Conservation (phyloP, 2,888 invertebrate genomes). For the Nemapogon koenigi region DNA sequence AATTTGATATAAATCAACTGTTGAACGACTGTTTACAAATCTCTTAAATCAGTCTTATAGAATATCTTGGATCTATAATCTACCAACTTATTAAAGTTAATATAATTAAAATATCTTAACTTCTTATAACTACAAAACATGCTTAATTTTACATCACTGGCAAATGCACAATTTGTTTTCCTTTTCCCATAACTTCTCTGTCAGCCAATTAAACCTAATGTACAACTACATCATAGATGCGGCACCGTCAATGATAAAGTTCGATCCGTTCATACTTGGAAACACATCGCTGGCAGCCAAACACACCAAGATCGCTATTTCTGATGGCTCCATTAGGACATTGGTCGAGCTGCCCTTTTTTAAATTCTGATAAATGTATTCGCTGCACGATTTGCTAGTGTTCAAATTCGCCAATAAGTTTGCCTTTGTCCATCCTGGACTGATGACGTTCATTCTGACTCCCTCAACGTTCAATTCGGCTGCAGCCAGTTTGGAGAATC, state of each 20-base stretch:
- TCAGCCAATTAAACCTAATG: too few species aligned
- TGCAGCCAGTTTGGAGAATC: conserved; percentile 27
- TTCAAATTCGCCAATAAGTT: conserved; percentile 25
- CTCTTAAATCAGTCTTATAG: too few species aligned
- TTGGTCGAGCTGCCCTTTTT: conserved; percentile 19
- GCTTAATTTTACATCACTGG: too few species aligned
- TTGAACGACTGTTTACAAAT: too few species aligned
- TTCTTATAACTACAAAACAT: too few species aligned
- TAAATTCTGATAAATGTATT: conserved; percentile 19
- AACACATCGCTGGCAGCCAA: conserved; percentile 30
- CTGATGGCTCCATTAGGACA: conserved; percentile 26
- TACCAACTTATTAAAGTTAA: too few species aligned
- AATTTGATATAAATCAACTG: too few species aligned
- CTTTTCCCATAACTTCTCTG: too few species aligned
- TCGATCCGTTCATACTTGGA: conserved; percentile 31
- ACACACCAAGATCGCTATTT: conserved; percentile 28
- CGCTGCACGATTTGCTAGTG: conserved; percentile 18
- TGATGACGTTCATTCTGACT: conserved; percentile 30
- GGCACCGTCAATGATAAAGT: conserved; percentile 28
- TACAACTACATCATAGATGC: conserved; percentile 19
- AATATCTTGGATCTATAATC: too few species aligned
- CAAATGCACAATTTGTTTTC: too few species aligned
- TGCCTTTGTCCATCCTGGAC: conserved; percentile 29
- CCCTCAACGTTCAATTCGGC: conserved; percentile 26
- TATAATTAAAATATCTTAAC: too few species aligned